These are phyloP conservation scores for Ctenodactylus gundi DNA, from an alignment of 2,113 vertebrate species.

Conservation along the genomic window DNA sequence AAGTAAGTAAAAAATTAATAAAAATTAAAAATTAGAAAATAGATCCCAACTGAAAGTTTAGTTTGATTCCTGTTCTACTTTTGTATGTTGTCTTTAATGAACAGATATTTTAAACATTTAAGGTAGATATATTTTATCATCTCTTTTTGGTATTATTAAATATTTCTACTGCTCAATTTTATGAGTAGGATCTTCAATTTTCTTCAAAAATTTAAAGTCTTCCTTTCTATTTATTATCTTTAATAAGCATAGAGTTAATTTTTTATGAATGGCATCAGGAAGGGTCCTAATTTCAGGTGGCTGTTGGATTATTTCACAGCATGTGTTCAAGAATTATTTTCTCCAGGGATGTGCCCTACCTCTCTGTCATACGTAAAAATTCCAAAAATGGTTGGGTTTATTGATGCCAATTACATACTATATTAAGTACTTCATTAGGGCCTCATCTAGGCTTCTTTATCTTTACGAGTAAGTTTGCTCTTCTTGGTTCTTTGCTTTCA, in stretches of 20 bases:
- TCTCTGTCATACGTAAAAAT: not conserved
- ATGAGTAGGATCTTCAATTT: not conserved
- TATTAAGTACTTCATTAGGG: not conserved
- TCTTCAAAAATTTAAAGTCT: not conserved
- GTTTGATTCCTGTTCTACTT: not conserved
- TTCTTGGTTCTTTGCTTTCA: not conserved
- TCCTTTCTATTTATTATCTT: not conserved
- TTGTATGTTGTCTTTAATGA: not conserved
- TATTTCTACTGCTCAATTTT: not conserved
- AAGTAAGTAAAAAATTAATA: too few relatives aligned
- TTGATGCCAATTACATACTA: not conserved
- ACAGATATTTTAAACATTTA: constrained; percentile 1
- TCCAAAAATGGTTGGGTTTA: not conserved
- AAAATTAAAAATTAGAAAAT: too few relatives aligned
- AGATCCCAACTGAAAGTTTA: not conserved
- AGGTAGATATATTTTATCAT: not conserved
- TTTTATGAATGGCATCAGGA: not conserved
- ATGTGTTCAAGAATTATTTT: not conserved
- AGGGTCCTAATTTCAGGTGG: not conserved
- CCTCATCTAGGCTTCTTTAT: not conserved
- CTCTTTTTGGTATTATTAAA: not conserved
- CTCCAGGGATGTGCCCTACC: too few relatives aligned
- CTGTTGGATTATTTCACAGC: too few relatives aligned
- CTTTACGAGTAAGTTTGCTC: not conserved
- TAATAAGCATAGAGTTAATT: not conserved